These are phyloP conservation scores for Drosophila eugracilis DNA, from an alignment of 1,140 invertebrate species.

Conservation along the genomic window DNA sequence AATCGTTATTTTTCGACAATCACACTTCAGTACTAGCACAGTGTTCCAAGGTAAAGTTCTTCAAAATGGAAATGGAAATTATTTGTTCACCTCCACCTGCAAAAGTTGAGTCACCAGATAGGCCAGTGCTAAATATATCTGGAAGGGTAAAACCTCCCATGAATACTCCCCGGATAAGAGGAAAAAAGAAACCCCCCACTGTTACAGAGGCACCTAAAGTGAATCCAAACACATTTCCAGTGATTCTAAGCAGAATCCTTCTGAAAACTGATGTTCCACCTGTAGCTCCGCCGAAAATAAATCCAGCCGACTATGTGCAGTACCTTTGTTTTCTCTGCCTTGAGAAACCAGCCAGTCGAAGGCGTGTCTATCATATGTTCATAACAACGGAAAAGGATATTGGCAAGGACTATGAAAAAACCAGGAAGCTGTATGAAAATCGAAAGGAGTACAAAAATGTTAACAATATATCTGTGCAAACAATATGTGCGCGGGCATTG, in stretches of 20 bases:
- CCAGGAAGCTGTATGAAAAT: conserved; percentile 25
- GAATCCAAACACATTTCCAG: conserved; percentile 13
- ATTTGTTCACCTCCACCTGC: not conserved
- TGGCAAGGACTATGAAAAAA: conserved; percentile 1
- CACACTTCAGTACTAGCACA: not conserved
- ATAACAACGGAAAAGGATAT: not conserved
- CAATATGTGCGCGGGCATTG: conserved; percentile 21
- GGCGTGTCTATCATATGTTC: conserved; percentile 43
- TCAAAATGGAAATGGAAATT: not conserved
- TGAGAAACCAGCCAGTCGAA: conserved; percentile 8
- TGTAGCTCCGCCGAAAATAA: not conserved
- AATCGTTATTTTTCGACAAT: not conserved
- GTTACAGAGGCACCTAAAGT: conserved; percentile 9
- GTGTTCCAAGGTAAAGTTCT: not conserved
- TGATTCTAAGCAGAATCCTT: conserved; percentile 31
- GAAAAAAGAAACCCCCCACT: conserved; percentile 21
- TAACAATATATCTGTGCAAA: conserved; percentile 27
- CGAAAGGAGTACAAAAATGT: conserved; percentile 7
- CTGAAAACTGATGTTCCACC: conserved; percentile 17
- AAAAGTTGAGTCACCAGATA: not conserved
- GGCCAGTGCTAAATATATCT: conserved; percentile 22
- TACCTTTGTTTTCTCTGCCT: conserved; percentile 38
- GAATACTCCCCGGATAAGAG: conserved; percentile 3
- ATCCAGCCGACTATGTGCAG: not conserved
- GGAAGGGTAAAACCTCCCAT: not conserved